phyloP scores from a whole-genome alignment of 2,797 vertebrate species.

The Danio aesculapii region DNA sequence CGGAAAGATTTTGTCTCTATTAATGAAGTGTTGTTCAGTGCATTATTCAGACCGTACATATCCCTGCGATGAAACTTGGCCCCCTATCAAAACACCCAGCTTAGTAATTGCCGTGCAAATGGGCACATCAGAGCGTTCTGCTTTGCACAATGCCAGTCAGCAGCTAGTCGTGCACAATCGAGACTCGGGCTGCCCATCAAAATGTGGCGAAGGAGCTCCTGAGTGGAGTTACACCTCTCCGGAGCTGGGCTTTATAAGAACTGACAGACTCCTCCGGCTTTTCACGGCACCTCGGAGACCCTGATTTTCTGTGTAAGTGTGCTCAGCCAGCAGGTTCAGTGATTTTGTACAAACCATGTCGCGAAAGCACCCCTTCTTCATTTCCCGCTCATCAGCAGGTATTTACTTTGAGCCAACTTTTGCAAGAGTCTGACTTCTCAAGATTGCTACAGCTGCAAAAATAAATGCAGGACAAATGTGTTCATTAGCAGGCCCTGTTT shows the following conservation, averaged over 20 bases:
- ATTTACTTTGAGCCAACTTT: conserved; percentile 51
- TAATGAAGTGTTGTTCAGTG: conserved; percentile 58
- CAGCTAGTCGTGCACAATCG: conserved; percentile 62
- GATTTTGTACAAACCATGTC: conserved; percentile 58
- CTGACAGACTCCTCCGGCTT: conserved; percentile 69
- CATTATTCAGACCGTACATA: conserved; percentile 44
- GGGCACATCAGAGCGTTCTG: conserved; percentile 57
- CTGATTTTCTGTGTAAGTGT: conserved; percentile 69
- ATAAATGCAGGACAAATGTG: not conserved
- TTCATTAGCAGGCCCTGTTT: conserved; percentile 2
- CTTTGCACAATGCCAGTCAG: conserved; percentile 67
- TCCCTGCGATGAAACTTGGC: conserved; percentile 60
- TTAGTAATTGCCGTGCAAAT: conserved; percentile 62
- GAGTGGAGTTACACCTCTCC: conserved; percentile 63
- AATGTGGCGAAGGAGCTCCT: conserved; percentile 58
- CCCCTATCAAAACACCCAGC: conserved; percentile 51
- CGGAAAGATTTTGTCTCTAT: conserved; percentile 63
- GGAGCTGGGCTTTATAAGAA: conserved; percentile 67
- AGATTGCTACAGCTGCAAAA: conserved; percentile 1
- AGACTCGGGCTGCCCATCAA: conserved; percentile 67
- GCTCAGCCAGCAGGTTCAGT: conserved; percentile 65
- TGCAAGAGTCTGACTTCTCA: not conserved
- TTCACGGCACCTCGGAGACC: conserved; percentile 68
- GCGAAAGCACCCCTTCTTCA: conserved; percentile 44
- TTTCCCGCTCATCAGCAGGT: conserved; percentile 62